These are phyloP conservation scores for Pseudomyrmex pallidus DNA, from an alignment of 1,140 invertebrate genomes.

Conservation along the genomic window DNA sequence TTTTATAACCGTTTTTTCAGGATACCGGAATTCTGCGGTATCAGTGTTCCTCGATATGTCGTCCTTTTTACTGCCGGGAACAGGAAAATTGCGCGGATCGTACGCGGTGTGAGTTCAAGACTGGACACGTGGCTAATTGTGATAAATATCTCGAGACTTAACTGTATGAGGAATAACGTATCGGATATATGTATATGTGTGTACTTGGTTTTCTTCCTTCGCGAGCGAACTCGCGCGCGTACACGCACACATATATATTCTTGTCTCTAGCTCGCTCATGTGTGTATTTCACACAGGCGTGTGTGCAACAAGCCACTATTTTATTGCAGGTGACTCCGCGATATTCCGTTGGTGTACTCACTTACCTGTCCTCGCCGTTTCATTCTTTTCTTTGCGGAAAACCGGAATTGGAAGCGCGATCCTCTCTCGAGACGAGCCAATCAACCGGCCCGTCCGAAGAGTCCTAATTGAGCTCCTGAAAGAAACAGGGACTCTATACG, in stretches of 20 bases:
- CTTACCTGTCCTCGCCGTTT: slow-evolving; percentile 21
- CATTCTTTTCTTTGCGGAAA: slow-evolving; percentile 56
- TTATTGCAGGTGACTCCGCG: slow-evolving; percentile 55
- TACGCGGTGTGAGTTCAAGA: slow-evolving; percentile 48
- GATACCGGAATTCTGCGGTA: slow-evolving; percentile 7
- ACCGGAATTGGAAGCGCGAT: slow-evolving; percentile 64
- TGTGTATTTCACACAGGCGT: not conserved
- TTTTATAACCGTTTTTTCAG: slow-evolving; percentile 25
- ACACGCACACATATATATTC: no score
- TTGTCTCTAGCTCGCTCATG: no score
- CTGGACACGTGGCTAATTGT: slow-evolving; percentile 49
- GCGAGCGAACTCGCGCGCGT: slow-evolving; percentile 10
- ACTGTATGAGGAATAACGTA: slow-evolving; percentile 49
- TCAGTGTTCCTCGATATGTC: slow-evolving; percentile 34
- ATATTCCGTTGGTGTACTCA: slow-evolving; percentile 9
- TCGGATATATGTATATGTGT: slow-evolving; percentile 35
- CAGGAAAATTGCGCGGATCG: slow-evolving; percentile 42
- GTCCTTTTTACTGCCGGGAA: slow-evolving; percentile 9
- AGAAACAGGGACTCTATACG: slow-evolving; percentile 38
- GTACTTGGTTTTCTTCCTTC: slow-evolving; percentile 48
- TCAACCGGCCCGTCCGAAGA: slow-evolving; percentile 26
- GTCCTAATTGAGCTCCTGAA: slow-evolving; percentile 13
- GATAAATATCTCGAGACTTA: slow-evolving; percentile 50
- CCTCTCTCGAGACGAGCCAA: slow-evolving; percentile 33
- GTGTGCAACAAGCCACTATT: slow-evolving; percentile 49